Base-by-base conservation (phyloP, 1,140 invertebrate species). In the Lepidostoma basale region DNA sequence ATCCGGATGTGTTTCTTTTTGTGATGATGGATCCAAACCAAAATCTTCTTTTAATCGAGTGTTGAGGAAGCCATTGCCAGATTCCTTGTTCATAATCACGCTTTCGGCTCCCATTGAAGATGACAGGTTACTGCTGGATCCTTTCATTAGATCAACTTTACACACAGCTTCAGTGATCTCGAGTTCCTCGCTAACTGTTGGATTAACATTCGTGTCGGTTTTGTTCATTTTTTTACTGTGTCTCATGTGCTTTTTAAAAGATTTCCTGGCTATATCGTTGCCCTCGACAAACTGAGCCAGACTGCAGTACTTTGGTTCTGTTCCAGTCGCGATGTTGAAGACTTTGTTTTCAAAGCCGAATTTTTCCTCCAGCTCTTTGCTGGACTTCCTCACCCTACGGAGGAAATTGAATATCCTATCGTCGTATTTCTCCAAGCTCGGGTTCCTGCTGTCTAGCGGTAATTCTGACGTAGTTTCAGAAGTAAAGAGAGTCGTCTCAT, bases 231-330 rank as follows among this genome's bases (percentile, higher is more conserved):
- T 83, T 14, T 81, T 69, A 65, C 81, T 83, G 49, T 79, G 82
- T 30, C 75, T 77, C n/a, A 81, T 52, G 39, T 80, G 78, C 62
- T 82, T 85, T 74, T 89, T 89, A 74, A 92, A 90, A 3, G 91
- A 92, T 75, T 87, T 86, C 49, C 89, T 85, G 1, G 88, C 90
- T 63, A 92, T 93, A 75, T 93, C 91, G 76, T 87, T 92, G 28
- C 90, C 90, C 80, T 92, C 91, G 67, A 88, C 89, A 74, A 92
- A 92, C 71, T 91, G 87, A 4, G 90, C 90, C 72, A 92, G 79
- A 75, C 89, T 90, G 74, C 89, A 90, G 76, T 88, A 90, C 72
- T 86, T 84, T 49, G 88, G 86, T 74, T 77, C 83, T 65, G 75
- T 84, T 81, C 77, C 86, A 69, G 77, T 79, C 79, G 83, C 83